Conservation (phyloP, 2,888 invertebrate genomes). For the Drosophila pseudotalamancana region DNA sequence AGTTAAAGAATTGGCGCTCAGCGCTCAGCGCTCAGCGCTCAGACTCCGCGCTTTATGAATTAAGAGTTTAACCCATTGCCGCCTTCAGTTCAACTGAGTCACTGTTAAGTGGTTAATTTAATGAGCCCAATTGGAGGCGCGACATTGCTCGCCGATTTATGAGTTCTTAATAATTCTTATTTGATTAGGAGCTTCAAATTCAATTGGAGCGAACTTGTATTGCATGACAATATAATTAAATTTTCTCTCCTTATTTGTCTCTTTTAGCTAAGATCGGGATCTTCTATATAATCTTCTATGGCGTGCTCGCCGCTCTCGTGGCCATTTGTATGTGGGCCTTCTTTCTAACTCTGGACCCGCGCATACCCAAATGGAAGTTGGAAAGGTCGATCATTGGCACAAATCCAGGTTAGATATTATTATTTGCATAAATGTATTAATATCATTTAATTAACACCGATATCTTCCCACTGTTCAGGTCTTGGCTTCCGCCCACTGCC, state of each 20-base stretch:
- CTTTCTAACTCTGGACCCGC: slow-evolving; percentile 94
- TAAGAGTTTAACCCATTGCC: slow-evolving; percentile 64
- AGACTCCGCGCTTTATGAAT: slow-evolving; percentile 41
- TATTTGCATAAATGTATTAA: not conserved
- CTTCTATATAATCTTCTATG: slow-evolving; percentile 98
- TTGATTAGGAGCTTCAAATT: slow-evolving; percentile 28
- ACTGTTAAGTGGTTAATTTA: slow-evolving; percentile 66
- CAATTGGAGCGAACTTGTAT: no score
- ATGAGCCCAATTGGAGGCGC: slow-evolving; percentile 58
- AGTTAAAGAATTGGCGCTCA: slow-evolving; percentile 3
- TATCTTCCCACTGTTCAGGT: slow-evolving; percentile 83
- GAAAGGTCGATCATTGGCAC: slow-evolving; percentile 95
- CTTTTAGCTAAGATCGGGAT: slow-evolving; percentile 93
- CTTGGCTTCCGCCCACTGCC: slow-evolving; percentile 98
- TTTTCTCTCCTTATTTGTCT: not conserved
- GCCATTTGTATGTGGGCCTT: slow-evolving; percentile 98
- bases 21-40: slow-evolving; percentile 1
- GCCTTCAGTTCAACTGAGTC: slow-evolving; percentile 38
- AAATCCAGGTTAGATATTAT: slow-evolving; percentile 89
- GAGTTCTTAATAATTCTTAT: slow-evolving; percentile 23
- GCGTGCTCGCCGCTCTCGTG: slow-evolving; percentile 95
- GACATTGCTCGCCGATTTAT: slow-evolving; percentile 12
- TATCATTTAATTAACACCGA: not conserved
- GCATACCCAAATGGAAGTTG: slow-evolving; percentile 95
- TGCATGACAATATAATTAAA: slow-evolving; percentile 34